Conservation (phyloP, 2,797 vertebrate species). For the Buphagus erythrorhynchus region DNA sequence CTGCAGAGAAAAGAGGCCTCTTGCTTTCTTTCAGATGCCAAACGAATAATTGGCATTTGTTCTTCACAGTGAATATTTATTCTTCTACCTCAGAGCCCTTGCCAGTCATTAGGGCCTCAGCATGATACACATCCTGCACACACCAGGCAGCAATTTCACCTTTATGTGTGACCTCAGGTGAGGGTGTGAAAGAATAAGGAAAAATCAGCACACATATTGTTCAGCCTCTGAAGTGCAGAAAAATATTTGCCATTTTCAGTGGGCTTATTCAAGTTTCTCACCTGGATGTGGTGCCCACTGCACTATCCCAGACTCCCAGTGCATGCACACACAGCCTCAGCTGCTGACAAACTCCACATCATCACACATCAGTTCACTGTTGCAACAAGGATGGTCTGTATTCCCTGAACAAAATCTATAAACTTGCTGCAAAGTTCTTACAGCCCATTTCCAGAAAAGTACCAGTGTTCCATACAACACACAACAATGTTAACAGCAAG, state of each 20-base stretch:
- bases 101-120: background rate
- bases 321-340: background rate
- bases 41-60: background rate
- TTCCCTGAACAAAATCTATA: background rate
- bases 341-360: background rate
- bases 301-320: background rate
- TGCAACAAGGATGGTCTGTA: background rate
- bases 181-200: background rate
- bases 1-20: background rate
- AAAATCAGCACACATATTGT: background rate
- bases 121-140: background rate
- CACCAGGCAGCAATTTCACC: background rate
- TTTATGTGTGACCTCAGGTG: background rate
- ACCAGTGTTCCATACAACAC: background rate
- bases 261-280: background rate
- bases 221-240: background rate
- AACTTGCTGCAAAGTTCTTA: background rate
- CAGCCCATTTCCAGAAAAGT: background rate
- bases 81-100: background rate
- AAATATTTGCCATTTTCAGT: background rate
- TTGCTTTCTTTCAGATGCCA: background rate
- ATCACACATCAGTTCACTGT: background rate
- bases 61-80: background rate
- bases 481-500: background rate
- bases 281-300: background rate